phyloP scores from a whole-genome alignment of 2,888 invertebrate species.

The Microchrysa polita region DNA sequence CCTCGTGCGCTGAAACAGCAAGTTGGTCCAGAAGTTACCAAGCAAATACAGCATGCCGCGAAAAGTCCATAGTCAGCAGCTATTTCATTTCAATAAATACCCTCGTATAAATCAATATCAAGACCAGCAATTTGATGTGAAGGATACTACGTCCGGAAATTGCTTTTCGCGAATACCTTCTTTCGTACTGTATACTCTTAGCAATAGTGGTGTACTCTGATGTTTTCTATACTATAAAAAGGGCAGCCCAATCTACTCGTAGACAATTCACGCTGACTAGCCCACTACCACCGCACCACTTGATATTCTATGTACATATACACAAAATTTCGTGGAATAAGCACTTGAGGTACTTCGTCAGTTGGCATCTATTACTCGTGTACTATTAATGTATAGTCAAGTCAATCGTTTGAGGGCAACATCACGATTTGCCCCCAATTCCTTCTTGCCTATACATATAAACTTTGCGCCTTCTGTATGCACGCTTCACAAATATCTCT shows the following conservation, averaged over 20 bases:
- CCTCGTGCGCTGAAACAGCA: neutral
- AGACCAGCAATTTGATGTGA: slow-evolving; percentile 31
- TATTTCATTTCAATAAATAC: slow-evolving; percentile 43
- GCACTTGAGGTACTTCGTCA: too few relatives aligned
- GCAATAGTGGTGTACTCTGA: too few relatives aligned
- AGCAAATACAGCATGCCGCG: too few relatives aligned
- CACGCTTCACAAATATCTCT: slow-evolving; percentile 22
- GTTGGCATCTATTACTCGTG: too few relatives aligned
- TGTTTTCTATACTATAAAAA: too few relatives aligned
- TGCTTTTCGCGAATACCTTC: slow-evolving; percentile 25
- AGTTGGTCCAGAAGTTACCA: too few relatives aligned
- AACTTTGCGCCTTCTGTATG: neutral
- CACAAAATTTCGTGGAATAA: too few relatives aligned
- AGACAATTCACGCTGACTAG: neutral
- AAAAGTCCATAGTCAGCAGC: neutral
- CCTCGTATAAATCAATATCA: slow-evolving; percentile 44
- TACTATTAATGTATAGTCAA: too few relatives aligned
- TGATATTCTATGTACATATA: neutral
- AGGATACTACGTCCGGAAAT: slow-evolving; percentile 33
- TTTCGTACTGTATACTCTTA: neutral
- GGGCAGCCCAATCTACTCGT: too few relatives aligned
- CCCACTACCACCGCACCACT: neutral
- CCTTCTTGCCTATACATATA: neutral
- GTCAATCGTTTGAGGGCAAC: neutral
- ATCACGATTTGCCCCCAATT: neutral